Evolutionary conservation across 1,140 invertebrate genomes (phyloP).

Genomic region (Plutomurus gul): DNA sequence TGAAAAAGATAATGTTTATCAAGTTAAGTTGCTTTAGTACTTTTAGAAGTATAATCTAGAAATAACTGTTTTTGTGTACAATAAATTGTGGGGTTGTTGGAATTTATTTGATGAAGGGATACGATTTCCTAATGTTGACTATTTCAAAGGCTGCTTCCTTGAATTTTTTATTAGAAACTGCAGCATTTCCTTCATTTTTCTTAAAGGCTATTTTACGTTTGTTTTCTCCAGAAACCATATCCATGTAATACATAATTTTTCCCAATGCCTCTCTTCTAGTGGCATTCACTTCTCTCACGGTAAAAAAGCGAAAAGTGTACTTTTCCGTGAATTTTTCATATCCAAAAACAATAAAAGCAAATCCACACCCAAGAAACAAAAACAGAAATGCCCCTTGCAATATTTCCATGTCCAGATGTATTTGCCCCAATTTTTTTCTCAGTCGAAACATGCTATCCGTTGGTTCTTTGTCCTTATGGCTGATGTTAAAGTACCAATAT

Average conservation of each 20-base stretch:
- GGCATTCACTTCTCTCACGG: neutral
- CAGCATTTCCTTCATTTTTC: neutral
- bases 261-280: neutral
- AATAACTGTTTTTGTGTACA: too few relatives aligned
- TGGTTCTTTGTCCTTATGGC: constrained; percentile 20
- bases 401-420: constrained; percentile 43
- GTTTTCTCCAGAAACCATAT: neutral
- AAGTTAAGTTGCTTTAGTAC: too few relatives aligned
- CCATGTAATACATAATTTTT: neutral
- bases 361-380: constrained; percentile 31
- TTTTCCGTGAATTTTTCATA: constrained; percentile 28
- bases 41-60: too few relatives aligned
- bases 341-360: constrained; percentile 2
- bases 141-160: neutral
- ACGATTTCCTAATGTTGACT: neutral
- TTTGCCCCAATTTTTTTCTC: constrained; percentile 42
- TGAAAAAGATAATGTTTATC: too few relatives aligned
- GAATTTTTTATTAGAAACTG: neutral
- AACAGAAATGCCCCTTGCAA: constrained; percentile 48
- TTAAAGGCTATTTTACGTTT: neutral
- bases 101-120: neutral
- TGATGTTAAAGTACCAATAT: constrained; percentile 32
- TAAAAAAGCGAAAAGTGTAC: constrained; percentile 45
- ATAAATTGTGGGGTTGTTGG: too few relatives aligned
- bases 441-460: constrained; percentile 21